A percentile compares a stretch with the other conserved stretches of the same genome.
Evolutionary conservation across 2,888 invertebrate species (phyloP).

Genomic region (Philopedon plagiatum): DNA sequence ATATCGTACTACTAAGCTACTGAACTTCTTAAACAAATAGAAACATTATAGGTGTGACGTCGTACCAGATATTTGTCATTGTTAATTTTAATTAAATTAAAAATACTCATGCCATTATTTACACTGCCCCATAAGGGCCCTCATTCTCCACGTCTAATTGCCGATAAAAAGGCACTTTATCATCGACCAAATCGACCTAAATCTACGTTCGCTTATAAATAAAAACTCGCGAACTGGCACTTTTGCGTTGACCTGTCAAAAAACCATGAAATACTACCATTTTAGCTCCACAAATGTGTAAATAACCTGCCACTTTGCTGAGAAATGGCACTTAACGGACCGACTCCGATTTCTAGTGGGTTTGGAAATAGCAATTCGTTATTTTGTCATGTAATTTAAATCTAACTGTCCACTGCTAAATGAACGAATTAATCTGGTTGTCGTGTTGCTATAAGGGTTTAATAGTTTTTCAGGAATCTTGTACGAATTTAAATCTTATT

Average conservation of each 20-base stretch:
- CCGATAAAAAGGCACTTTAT: not conserved
- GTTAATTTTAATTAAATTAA: not conserved
- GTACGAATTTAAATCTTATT: too few species aligned
- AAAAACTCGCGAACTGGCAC: not conserved
- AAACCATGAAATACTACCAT: not conserved
- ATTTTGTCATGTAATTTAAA: conserved; percentile 9
- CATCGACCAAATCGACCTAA: not conserved
- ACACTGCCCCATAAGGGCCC: not conserved
- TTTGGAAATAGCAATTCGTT: conserved; percentile 6
- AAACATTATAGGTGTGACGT: not conserved
- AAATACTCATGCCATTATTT: not conserved
- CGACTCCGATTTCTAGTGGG: not conserved
- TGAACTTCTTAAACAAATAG: not conserved
- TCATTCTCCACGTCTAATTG: not conserved
- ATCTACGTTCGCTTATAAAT: not conserved
- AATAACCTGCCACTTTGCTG: conserved; percentile 4
- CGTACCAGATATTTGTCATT: too few species aligned
- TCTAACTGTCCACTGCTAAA: not conserved
- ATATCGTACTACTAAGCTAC: not conserved
- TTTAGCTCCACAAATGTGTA: conserved; percentile 2
- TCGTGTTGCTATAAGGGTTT: too few species aligned
- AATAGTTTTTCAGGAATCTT: too few species aligned
- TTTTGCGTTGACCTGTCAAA: conserved; percentile 7
- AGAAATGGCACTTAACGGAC: conserved; percentile 10
- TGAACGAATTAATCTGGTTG: not conserved